Percentiles rank a stretch among this genome's conserved stretches.
phyloP scores from a whole-genome alignment of 2,113 vertebrate species.

The Tyto alba region DNA sequence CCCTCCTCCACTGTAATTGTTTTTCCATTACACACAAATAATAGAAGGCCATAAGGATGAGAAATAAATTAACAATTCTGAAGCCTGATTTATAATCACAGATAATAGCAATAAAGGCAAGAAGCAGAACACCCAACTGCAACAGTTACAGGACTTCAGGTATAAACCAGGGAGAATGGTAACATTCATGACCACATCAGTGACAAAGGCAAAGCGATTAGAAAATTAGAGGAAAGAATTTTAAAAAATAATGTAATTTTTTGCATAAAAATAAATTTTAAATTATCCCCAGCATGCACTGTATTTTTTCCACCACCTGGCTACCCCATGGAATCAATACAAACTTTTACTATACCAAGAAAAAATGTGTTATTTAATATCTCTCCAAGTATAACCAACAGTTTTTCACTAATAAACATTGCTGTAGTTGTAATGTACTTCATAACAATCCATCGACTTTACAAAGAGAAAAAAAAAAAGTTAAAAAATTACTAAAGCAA shows the following conservation, averaged over 20 bases:
- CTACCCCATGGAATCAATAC: neutral
- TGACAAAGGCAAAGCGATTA: neutral
- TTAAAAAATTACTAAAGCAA: neutral
- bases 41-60: neutral
- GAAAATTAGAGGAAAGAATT: neutral
- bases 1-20: neutral
- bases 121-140: neutral
- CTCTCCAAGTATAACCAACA: neutral
- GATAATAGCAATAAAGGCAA: neutral
- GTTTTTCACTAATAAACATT: neutral
- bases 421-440: neutral
- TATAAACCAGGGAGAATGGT: neutral
- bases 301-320: neutral
- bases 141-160: neutral
- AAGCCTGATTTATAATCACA: constrained; percentile 14
- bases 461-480: neutral
- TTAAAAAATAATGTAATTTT: neutral
- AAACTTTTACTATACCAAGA: neutral
- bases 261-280: neutral
- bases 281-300: neutral
- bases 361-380: neutral
- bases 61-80: neutral
- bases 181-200: neutral
- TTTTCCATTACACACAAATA: constrained; percentile 17
- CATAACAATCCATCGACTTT: neutral